These are phyloP conservation scores for Pocillopora meandrina DNA, from an alignment of 92 coral and sea anemone genomes.

Conservation along the genomic window DNA sequence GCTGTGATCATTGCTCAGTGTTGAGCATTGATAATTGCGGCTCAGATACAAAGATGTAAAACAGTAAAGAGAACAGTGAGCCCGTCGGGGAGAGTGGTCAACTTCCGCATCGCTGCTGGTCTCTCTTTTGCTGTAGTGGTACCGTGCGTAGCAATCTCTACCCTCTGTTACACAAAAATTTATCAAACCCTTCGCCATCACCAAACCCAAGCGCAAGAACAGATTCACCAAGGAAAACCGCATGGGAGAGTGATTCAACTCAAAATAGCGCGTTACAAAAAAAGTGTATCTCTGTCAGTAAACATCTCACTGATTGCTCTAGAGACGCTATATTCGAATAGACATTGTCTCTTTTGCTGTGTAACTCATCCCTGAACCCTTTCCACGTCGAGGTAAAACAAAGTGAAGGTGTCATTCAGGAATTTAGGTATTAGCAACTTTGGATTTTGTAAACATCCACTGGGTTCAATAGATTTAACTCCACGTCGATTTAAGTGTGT, in stretches of 20 bases:
- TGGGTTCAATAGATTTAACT: no score
- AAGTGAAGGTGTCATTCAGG: background rate
- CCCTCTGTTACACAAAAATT: background rate
- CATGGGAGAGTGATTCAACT: background rate
- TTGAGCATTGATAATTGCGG: no score
- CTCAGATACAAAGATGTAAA: slow-evolving; percentile 17
- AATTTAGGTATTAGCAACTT: no score
- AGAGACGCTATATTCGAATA: no score
- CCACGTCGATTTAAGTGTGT: no score
- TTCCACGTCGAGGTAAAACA: background rate
- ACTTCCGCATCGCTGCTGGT: background rate
- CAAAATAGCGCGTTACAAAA: slow-evolving; percentile 19
- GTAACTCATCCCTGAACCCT: background rate
- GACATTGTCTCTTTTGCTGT: background rate
- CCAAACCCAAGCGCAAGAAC: background rate
- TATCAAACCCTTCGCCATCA: background rate
- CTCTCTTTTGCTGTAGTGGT: background rate
- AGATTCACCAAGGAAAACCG: background rate
- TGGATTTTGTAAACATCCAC: no score
- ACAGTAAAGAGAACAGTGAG: slow-evolving; percentile 19
- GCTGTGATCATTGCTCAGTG: no score
- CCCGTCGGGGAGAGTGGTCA: no score
- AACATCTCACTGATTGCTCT: no score
- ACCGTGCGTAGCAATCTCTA: background rate
- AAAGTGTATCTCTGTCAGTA: no score